Percentiles rank a stretch among this genome's conserved stretches.
phyloP scores from a whole-genome alignment of 1,140 invertebrate genomes.

The Octopus bimaculoides region DNA sequence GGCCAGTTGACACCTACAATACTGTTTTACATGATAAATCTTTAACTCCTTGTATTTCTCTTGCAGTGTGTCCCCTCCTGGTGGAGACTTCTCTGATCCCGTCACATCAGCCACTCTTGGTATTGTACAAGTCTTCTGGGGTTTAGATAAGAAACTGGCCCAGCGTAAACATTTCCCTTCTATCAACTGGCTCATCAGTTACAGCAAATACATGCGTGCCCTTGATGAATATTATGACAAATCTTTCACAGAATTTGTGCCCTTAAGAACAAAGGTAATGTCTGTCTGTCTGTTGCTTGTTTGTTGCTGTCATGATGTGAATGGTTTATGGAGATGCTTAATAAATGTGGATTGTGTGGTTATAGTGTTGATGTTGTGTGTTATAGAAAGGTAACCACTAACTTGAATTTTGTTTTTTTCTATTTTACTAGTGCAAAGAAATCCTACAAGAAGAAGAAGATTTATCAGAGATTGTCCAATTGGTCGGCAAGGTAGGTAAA shows the following conservation, averaged over 20 bases:
- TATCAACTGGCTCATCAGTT: slow-evolving; percentile 99
- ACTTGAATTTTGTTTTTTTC: background rate
- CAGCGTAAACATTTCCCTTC: slow-evolving; percentile 99
- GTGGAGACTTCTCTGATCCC: slow-evolving; percentile 99
- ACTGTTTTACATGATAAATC: too few species aligned
- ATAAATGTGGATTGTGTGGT: background rate
- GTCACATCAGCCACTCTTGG: slow-evolving; percentile 98
- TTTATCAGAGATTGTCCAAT: slow-evolving; percentile 98
- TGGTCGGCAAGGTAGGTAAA: slow-evolving; percentile 84
- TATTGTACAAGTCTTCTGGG: slow-evolving; percentile 99
- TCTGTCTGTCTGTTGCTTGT: background rate
- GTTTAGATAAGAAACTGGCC: slow-evolving; percentile 98
- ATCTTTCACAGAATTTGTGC: slow-evolving; percentile 98
- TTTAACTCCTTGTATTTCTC: background rate
- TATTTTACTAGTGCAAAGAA: slow-evolving; percentile 51
- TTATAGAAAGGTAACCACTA: background rate
- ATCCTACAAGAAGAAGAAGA: slow-evolving; percentile 97
- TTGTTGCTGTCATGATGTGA: background rate
- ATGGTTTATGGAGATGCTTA: background rate
- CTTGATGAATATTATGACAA: slow-evolving; percentile 99
- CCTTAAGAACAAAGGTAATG: slow-evolving; percentile 64
- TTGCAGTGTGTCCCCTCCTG: slow-evolving; percentile 88
- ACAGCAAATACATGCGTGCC: slow-evolving; percentile 97
- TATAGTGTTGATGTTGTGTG: background rate
- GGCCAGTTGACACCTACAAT: too few species aligned